Base-by-base conservation (phyloP, 2,888 invertebrate genomes). In the Oligia fasciuncula region DNA sequence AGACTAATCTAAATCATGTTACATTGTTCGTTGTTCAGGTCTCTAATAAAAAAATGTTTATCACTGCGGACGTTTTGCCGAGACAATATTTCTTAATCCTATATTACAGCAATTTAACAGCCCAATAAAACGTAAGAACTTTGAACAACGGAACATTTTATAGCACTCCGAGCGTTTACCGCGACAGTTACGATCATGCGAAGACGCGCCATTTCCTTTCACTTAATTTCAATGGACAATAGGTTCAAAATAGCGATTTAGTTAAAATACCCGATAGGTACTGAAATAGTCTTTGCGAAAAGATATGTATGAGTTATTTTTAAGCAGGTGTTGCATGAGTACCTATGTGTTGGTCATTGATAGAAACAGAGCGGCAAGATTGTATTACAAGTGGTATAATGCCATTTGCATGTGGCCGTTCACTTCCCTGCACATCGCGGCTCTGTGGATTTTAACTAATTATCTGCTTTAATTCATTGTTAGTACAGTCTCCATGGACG, bases 321-420 rank as follows among this genome's bases (percentile, higher is more conserved):
- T 76, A 80, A 79, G 63, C 62, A 76, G n/a, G 51, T 82, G 70
- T 89, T 88, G 84, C 90, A 85, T 80, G 84, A 88, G 76, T 73
- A 43, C 29, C 29, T 29, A 29, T 17, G 23, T 69, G 63, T 80
- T 76, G 76, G 83, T 84, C 85, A 91, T 87, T 90, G 87, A 86
- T 90, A 40, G 85, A 87, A 92, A 89, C 90, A 92, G 91, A 92
- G 92, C 91, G 91, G 90, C 88, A 92, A 92, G 88, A 85, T 87
- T 86, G 78, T 85, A 78, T 86, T 87, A 81, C 89, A 77, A 29
- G 78, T 80, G 85, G 80, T 81, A 87, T 85, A 88, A 89, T 88
- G 80, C 80, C 80, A 89, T 90, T 90, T 88, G 87, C 85, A 90
- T 89, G 81, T 90, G 71, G 51, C 85, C 90, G 67, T 81, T 92